Conservation (phyloP, 2,888 invertebrate species). For the Oxycera nigricornis region DNA sequence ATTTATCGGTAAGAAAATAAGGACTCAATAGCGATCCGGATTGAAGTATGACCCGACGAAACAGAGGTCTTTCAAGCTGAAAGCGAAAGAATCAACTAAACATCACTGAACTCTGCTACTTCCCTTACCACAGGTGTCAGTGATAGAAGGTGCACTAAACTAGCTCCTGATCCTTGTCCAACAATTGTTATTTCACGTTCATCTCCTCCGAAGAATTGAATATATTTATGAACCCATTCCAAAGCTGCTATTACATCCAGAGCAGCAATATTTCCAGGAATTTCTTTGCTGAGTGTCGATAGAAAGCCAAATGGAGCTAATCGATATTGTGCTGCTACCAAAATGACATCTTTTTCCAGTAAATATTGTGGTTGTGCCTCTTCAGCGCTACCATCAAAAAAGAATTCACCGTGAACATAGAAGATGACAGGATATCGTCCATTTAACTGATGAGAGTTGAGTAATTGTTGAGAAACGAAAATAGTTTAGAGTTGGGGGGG, state of each 20-base stretch:
- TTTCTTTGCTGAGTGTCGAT: constrained; percentile 61
- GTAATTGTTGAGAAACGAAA: not conserved
- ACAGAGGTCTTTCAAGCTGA: constrained; percentile 54
- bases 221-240: constrained; percentile 64
- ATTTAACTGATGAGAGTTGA: constrained; percentile 47
- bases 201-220: constrained; percentile 64
- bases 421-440: constrained; percentile 60
- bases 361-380: constrained; percentile 60
- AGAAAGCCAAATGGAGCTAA: constrained; percentile 65
- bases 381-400: constrained; percentile 58
- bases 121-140: constrained; percentile 59
- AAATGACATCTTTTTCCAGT: constrained; percentile 63
- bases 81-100: not conserved
- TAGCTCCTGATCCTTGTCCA: constrained; percentile 66
- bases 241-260: constrained; percentile 64
- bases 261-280: constrained; percentile 67
- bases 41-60: constrained; percentile 64
- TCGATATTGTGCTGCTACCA: constrained; percentile 64
- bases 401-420: constrained; percentile 62
- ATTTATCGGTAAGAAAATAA: constrained; percentile 63
- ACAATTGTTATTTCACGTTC: constrained; percentile 63
- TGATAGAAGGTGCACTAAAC: constrained; percentile 61
- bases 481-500: not conserved
- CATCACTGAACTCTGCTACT: not conserved
- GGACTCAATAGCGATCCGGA: constrained; percentile 64